Base-by-base conservation (phyloP, 2,113 vertebrate genomes). In the Numenius arquata region DNA sequence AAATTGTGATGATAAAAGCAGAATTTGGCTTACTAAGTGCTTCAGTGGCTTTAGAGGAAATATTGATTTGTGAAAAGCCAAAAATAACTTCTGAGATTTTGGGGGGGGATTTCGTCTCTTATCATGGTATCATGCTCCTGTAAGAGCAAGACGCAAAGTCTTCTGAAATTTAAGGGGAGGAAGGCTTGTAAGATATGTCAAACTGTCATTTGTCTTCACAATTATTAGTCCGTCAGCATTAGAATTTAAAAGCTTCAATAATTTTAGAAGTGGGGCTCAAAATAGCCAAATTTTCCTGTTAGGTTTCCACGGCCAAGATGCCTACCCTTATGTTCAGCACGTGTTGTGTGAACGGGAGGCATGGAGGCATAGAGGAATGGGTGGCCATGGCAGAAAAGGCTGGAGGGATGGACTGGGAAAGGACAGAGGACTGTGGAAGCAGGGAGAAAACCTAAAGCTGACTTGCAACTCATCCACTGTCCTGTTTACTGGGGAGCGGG, bases 1-100 rank as follows among this genome's bases (percentile, higher is more conserved):
- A 80, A 90, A 89, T 71, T 65, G 80, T 79, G 66, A 79, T 91
- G 66, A 68, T 85, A 76, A 92, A 87, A 95, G 70, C 70, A 88
- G 76, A 85, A 92, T 85, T 92, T 87, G 43, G 48, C 80, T 92
- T 88, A 72, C 70, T 62, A 47, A 53, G 40, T 92, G 36, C 38
- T 92, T 84, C 21, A 45, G 0, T 80, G 88, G 68, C 65, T 89
- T 84, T 48, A 67, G 77, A 92, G 80, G 61, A 92, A 81, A 78
- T 86, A 94, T 0, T 74, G 84, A 55, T 97, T 79, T 92, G 32
- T 73, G 66, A 79, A 92, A 90, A 87, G 40, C 34, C 62, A 93
- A 40, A 92, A 92, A 79, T 56, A 86, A 59, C 41, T 84, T 55
- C n/a, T 58, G 36, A 91, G 52, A 36, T 82, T 88, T 55, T 23